Conservation (phyloP, 2,113 vertebrate genomes). For the Campylomormyrus tamandua region DNA sequence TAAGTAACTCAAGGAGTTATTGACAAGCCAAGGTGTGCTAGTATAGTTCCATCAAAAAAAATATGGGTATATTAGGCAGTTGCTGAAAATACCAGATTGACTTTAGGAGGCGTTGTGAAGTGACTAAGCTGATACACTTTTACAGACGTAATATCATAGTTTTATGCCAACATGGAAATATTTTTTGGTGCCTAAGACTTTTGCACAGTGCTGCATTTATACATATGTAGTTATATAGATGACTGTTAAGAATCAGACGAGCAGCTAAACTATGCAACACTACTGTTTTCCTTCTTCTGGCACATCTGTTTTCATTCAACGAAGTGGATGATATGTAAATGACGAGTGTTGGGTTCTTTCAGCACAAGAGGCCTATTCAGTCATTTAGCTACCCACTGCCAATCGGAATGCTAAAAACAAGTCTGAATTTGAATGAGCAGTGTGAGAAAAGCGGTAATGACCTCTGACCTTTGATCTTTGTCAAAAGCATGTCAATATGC, state of each 20-base stretch:
- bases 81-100: background rate
- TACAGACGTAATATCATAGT: background rate
- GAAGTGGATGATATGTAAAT: background rate
- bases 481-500: background rate
- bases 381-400: background rate
- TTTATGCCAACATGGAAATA: background rate
- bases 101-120: background rate
- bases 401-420: background rate
- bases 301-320: background rate
- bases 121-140: background rate
- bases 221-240: background rate
- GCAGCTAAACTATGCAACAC: background rate
- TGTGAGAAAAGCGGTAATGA: background rate
- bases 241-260: background rate
- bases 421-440: background rate
- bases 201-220: background rate
- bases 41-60: background rate
- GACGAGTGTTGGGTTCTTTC: background rate
- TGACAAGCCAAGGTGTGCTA: background rate
- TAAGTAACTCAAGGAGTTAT: background rate
- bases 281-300: background rate
- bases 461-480: background rate
- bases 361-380: background rate
- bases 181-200: background rate
- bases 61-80: background rate